Base-by-base conservation (phyloP, 1,140 invertebrate species). In the Halictus rubicundus region DNA sequence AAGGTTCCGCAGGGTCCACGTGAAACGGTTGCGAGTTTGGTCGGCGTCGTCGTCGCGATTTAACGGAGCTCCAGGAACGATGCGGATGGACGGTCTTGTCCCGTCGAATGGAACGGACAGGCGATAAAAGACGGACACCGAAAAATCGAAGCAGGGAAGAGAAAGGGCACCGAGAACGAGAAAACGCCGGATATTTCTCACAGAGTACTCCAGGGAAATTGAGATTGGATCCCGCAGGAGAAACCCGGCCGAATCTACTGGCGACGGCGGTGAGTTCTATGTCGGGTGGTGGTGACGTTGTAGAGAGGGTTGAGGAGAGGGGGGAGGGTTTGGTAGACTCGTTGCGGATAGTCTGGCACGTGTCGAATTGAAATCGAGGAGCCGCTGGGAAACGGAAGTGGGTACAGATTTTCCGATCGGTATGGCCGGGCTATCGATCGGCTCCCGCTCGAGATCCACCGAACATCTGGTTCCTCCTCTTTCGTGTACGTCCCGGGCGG, bases 201-300 rank as follows among this genome's bases (percentile, higher is more conserved):
- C 42, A 12, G 66, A 39, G 64, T 77, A 84, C 75, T 83, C 81
- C 54, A 79, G 82, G 85, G 72, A 89, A 88, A 89, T 88, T 86
- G 88, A 89, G 87, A 88, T 89, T 84, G 84, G 84, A 83, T 88
- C 72, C 52, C 14, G 70, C 69, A 80, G 63, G 68, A 75, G 68
- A 71, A 74, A 70, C 69, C 72, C 63, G 64, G 32, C 68, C 64
- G 78, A 54, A 80, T 85, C 32, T 16, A 59, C 23, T 21, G 59
- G 46, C 54, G 60, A 59, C n/a, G 57, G n/a, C 60, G 21, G 25
- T 49, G 23, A 60, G 52, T 49, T 21, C 0, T 52, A 10, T 14
- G 14, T 46, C 10, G 42, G 42, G 42, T 10, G 10, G 42, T 46
- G 39, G 8, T 10, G 42, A 46, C 42, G 42, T 9, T 12, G 14